A percentile compares a stretch with the other conserved stretches of the same genome.
phyloP scores from a whole-genome alignment of 2,113 vertebrate genomes.

The Glareola pratincola region DNA sequence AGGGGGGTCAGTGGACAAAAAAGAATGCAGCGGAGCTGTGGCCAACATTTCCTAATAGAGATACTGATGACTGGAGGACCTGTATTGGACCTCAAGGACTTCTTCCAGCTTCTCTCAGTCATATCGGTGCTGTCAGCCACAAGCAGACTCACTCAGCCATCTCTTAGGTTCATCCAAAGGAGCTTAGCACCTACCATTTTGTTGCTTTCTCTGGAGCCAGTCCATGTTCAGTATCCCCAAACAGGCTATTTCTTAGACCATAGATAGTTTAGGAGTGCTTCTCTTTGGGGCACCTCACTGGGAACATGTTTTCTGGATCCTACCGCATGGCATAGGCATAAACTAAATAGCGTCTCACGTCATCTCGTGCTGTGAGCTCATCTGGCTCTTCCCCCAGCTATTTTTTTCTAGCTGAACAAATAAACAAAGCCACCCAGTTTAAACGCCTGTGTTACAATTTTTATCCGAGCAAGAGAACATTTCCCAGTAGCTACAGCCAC shows the following conservation, averaged over 20 bases:
- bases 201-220: background rate
- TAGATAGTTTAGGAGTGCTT: background rate
- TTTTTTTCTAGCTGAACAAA: background rate
- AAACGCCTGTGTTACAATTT: constrained; percentile 29
- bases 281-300: background rate
- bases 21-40: background rate
- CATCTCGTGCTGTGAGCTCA: background rate
- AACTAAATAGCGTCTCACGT: background rate
- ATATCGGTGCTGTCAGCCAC: background rate
- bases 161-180: background rate
- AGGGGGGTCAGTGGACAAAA: background rate
- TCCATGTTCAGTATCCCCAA: background rate
- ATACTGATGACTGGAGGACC: background rate
- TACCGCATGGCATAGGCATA: background rate
- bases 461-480: constrained; percentile 30
- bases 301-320: background rate
- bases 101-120: background rate
- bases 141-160: background rate
- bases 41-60: background rate
- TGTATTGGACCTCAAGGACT: background rate
- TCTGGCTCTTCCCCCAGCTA: background rate
- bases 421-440: constrained; percentile 51
- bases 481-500: constrained; percentile 26
- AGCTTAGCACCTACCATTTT: background rate
- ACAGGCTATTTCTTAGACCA: background rate